Evolutionary conservation across 37 sponge, comb jelly and placozoan species (phyloP).

Genomic region (Haliclona indistincta): DNA sequence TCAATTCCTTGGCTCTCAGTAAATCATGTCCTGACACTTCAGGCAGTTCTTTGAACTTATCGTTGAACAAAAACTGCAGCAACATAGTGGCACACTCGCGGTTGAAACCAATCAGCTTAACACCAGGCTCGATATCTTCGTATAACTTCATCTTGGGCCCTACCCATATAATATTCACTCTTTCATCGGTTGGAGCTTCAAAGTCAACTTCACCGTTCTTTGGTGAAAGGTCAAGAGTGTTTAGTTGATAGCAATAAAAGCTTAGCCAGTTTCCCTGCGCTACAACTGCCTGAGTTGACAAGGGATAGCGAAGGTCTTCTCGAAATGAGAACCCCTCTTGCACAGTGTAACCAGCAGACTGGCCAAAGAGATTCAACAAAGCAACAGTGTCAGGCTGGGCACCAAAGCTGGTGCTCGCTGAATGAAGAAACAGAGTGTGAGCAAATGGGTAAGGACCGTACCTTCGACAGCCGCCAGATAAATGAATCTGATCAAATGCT

Average conservation of each 20-base stretch:
- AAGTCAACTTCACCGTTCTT: too few species aligned
- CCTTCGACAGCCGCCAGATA: constrained; percentile 57
- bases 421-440: constrained; percentile 61
- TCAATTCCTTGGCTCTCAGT: neutral
- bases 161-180: constrained; percentile 58
- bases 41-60: constrained; percentile 27
- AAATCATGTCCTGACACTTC: constrained; percentile 11
- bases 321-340: constrained; percentile 71
- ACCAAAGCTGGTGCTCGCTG: constrained; percentile 5
- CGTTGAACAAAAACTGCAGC: constrained; percentile 51
- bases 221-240: constrained; percentile 61
- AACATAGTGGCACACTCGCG: constrained; percentile 49
- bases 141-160: constrained; percentile 65
- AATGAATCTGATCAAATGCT: constrained; percentile 62
- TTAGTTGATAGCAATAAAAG: constrained; percentile 76
- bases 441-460: constrained; percentile 42
- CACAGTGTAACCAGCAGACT: constrained; percentile 60
- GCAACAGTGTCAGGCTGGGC: constrained; percentile 62
- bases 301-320: constrained; percentile 53
- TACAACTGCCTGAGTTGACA: constrained; percentile 59
- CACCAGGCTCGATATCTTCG: constrained; percentile 10
- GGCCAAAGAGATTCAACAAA: constrained; percentile 65
- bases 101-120: constrained; percentile 34
- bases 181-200: constrained; percentile 9
- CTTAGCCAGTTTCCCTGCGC: constrained; percentile 72